A percentile compares a stretch with the other conserved stretches of the same genome.
Conservation (phyloP, 2,113 vertebrate genomes). For the Muntiacus muntjak region DNA sequence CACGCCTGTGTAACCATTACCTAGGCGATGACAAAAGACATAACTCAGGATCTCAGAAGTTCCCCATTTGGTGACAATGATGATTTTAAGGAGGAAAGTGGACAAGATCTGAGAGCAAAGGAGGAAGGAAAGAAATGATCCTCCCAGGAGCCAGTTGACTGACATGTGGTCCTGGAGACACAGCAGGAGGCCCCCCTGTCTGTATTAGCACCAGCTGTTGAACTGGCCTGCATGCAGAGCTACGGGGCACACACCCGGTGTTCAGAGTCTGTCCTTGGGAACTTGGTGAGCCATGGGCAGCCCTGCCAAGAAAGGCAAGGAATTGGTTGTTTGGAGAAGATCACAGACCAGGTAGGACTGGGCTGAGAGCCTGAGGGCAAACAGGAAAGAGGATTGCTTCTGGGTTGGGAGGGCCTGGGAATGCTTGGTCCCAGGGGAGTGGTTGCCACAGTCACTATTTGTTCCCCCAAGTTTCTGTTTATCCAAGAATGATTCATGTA, state of each 20-base stretch:
- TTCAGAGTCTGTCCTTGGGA: background rate
- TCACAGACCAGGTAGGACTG: background rate
- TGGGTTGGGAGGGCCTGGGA: background rate
- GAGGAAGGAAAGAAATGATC: background rate
- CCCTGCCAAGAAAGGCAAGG: background rate
- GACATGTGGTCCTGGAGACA: background rate
- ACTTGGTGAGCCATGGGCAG: background rate
- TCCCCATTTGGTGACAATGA: background rate
- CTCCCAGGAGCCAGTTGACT: background rate
- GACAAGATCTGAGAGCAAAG: background rate
- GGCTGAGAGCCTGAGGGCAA: background rate
- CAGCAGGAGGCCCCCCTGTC: background rate
- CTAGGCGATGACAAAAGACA: background rate
- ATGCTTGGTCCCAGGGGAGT: background rate
- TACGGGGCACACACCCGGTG: background rate
- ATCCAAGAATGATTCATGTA: slow-evolving; percentile 25
- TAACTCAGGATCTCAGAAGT: background rate
- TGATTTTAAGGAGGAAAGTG: background rate
- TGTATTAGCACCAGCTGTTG: background rate
- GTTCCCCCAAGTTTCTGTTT: slow-evolving; percentile 38
- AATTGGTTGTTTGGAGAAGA: background rate
- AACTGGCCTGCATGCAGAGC: background rate
- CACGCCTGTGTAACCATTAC: background rate
- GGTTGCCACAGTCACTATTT: background rate
- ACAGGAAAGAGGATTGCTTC: background rate